Percentiles rank a stretch among this genome's conserved stretches.
phyloP scores from a whole-genome alignment of 2,113 vertebrate genomes.

The Thinocorus orbignyianus region DNA sequence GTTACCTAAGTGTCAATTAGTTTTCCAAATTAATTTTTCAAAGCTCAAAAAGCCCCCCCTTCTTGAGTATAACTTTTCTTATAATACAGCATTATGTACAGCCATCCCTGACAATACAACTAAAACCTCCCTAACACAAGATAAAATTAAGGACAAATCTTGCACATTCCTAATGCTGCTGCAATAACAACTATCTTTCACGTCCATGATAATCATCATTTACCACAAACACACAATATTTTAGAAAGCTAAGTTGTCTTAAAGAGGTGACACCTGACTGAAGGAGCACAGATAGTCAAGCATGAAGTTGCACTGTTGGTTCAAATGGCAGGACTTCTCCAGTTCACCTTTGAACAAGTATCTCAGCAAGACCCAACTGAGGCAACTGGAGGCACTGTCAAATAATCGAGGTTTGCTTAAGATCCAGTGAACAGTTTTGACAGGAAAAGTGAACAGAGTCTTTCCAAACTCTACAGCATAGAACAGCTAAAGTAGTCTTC shows the following conservation, averaged over 20 bases:
- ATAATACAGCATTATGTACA: neutral
- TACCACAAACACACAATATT: accelerated
- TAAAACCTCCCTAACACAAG: accelerated
- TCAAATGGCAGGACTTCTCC: neutral
- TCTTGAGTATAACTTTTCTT: neutral
- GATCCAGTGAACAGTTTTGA: neutral
- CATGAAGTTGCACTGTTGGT: accelerated
- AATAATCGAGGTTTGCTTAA: accelerated
- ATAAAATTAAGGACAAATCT: neutral
- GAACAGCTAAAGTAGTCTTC: neutral
- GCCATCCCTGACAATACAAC: neutral
- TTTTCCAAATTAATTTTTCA: neutral
- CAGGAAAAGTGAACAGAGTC: too few species aligned
- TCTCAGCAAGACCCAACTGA: neutral
- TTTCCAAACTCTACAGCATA: neutral
- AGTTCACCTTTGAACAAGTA: neutral
- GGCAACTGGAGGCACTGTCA: neutral
- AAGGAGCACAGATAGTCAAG: neutral
- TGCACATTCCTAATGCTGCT: accelerated
- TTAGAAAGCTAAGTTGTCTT: accelerated
- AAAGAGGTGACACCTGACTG: neutral
- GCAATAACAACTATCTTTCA: neutral
- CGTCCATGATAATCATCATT: accelerated
- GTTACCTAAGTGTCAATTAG: accelerated
- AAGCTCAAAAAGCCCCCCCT: neutral